Base-by-base conservation (phyloP, 2,888 invertebrate species). In the Sarcophaga variegata region DNA sequence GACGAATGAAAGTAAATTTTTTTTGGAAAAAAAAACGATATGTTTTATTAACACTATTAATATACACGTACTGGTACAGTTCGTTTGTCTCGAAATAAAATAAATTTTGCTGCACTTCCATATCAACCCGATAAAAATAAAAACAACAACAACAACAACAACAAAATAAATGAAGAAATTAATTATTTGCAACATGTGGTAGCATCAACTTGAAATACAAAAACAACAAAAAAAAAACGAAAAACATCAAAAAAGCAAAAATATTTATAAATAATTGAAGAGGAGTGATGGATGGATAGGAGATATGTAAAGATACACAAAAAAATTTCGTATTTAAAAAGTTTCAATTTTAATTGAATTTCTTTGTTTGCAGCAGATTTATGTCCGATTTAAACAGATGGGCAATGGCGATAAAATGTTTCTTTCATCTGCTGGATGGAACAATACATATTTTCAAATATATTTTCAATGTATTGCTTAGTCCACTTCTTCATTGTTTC, bases 1-100 rank as follows among this genome's bases (percentile, higher is more conserved):
- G 83, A 63, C 67, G 37, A 83, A 78, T 72, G 83, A 83, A 83
- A 83, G 83, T 83, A 78, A 83, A 78, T 74, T 74, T 47, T 17
- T 71, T 37, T 71, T 76, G 22, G 17, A 1, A 37, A 37, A 37
- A 10, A 10, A 37, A 37, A 37, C 5, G 8, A 37, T 10, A 37
- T 62, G n/a, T 62, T 62, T 62, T 62, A 49, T 71, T 66, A 77
- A 77, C 70, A 60, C 64, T 47, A 60, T 60, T 77, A 37, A 71
- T 64, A 14, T n/a, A 45, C 10, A 67, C 2, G 37, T 17, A 54
- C 14, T 54, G 54, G 54, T 54, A 10, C 54, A 14, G 17, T 12
- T 14, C 17, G 54, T 54, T 14, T 12, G 17, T 17, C 14, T 54
- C 2, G 10, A 12, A 17, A 54, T 54, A 14, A 14, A 54, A 4